phyloP scores from a whole-genome alignment of 1,140 invertebrate species.

The Kradibia gibbosae region DNA sequence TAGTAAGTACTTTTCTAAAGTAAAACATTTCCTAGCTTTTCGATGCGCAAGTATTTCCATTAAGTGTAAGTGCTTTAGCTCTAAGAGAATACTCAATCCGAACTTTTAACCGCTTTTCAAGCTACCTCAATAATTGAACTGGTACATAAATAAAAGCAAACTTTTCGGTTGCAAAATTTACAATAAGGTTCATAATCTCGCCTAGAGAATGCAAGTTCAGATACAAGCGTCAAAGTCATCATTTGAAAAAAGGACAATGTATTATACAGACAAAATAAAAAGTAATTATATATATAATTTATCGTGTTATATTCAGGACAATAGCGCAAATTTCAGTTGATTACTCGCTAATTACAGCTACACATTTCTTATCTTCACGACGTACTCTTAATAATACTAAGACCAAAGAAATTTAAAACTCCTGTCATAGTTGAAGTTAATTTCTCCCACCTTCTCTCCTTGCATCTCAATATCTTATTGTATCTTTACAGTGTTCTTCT shows the following conservation, averaged over 20 bases:
- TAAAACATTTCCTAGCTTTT: conserved; percentile 42
- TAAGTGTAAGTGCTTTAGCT: conserved; percentile 41
- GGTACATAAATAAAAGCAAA: conserved; percentile 31
- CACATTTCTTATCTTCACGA: conserved; percentile 14
- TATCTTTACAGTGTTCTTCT: background rate
- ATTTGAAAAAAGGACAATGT: background rate
- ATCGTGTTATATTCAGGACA: background rate
- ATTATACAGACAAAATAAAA: background rate
- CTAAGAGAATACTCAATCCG: conserved; percentile 43
- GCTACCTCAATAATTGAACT: conserved; percentile 43
- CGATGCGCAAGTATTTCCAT: conserved; percentile 47
- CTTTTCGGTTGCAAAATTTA: conserved; percentile 21
- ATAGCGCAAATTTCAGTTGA: conserved; percentile 13
- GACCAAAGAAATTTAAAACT: conserved; percentile 9
- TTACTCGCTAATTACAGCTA: conserved; percentile 12
- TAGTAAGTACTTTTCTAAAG: conserved; percentile 39
- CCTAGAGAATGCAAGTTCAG: conserved; percentile 1
- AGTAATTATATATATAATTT: background rate
- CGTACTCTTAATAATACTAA: conserved; percentile 12
- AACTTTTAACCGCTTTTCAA: conserved; percentile 43
- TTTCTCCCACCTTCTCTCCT: background rate
- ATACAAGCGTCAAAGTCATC: background rate
- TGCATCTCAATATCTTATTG: background rate
- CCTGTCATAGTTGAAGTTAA: background rate
- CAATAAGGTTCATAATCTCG: background rate